Percentiles rank a stretch among this genome's conserved stretches.
These are phyloP conservation scores for Hydropsyche tenuis DNA, from an alignment of 1,140 invertebrate genomes.

Conservation along the genomic window DNA sequence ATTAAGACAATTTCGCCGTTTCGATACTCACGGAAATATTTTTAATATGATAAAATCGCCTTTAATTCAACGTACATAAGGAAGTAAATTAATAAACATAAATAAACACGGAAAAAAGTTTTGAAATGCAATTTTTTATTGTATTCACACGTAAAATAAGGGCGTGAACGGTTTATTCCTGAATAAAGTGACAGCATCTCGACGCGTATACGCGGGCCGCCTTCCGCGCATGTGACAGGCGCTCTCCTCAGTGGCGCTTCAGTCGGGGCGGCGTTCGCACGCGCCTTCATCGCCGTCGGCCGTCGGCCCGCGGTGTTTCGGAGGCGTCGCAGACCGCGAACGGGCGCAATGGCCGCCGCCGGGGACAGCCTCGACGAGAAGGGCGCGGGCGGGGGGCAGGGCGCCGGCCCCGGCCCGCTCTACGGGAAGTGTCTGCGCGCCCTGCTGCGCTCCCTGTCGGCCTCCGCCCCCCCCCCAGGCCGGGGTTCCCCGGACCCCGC, in stretches of 20 bases:
- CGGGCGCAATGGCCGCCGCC: not conserved
- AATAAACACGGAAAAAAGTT: too few species aligned
- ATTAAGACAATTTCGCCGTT: too few species aligned
- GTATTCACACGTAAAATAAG: too few species aligned
- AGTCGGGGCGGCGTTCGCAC: too few species aligned
- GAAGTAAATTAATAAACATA: too few species aligned
- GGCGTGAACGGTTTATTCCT: too few species aligned
- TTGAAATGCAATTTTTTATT: too few species aligned
- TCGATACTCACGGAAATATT: too few species aligned
- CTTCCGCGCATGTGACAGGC: not conserved
- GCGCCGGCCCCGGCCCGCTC: constrained; percentile 1
- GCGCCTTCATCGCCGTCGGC: not conserved
- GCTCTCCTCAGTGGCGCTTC: too few species aligned
- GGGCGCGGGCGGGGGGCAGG: not conserved
- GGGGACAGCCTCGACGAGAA: not conserved
- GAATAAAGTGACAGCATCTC: not conserved
- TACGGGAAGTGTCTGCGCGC: constrained; percentile 25
- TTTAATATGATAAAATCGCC: too few species aligned
- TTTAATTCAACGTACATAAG: too few species aligned
- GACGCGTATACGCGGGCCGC: not conserved
- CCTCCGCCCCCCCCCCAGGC: not conserved
- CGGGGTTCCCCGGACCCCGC: not conserved
- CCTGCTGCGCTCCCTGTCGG: not conserved
- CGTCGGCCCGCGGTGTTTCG: not conserved
- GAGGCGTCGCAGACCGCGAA: not conserved